Evolutionary conservation across 2,888 invertebrate species (phyloP), one percentile per base, ranked within the genome.

Genomic region (Ectobius pallidus): DNA sequence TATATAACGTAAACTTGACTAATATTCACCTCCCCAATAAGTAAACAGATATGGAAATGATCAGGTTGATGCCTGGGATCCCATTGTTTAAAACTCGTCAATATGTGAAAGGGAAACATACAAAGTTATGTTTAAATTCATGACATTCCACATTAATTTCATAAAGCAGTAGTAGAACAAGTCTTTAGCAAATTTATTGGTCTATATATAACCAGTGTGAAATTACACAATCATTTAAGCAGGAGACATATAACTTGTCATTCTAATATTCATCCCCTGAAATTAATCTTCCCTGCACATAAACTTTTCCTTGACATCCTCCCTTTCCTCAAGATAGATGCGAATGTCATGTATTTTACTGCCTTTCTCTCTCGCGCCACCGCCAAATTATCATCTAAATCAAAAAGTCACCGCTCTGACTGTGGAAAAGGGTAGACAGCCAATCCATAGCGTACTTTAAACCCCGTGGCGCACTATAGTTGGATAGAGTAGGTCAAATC

Each of bases 351-450:
- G 39, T 14, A n/a, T n/a, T n/a, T n/a, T n/a, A n/a, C n/a, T 14
- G 39, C 39, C 39, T 6, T 39, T 39, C n/a, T n/a, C 46, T 14
- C n/a, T n/a, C 46, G 46, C 7, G 46, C 7, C n/a, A 11, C n/a
- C n/a, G n/a, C 46, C 46, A n/a, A 46, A 46, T 46, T 46, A 46
- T 46, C 46, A 46, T 46, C 46, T 46, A 46, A 46, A 46, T 46
- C 46, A 46, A 46, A 46, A 46, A 46, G 16, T 46, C 46, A n/a
- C n/a, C 6, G 6, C 7, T 11, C n/a, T 46, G 16, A 11, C 9
- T 3, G 7, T 4, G 46, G 11, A 7, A 46, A 46, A 46, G 46
- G 3, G 16, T 4, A n/a, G n/a, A 46, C 7, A 46, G n/a, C 46
- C 46, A 46, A 46, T 46, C 46, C 18, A 46, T 39, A 11, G 3